Base-by-base conservation (phyloP, 2,113 vertebrate genomes). In the Emydura subglobosa region DNA sequence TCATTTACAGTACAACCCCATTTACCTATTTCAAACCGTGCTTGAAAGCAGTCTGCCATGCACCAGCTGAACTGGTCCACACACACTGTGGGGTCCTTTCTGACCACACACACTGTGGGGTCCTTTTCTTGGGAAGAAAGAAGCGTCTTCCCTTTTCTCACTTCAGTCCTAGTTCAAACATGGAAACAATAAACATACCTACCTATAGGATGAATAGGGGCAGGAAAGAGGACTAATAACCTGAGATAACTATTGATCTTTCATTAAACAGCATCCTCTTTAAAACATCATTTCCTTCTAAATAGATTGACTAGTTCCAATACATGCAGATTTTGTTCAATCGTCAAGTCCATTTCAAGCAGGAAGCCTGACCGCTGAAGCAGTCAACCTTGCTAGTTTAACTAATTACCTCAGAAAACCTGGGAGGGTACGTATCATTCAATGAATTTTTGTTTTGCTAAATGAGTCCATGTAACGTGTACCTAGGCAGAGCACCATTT, bases 291-390 rank as follows among this genome's bases (percentile, higher is more conserved):
- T 19, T 89, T 65, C 24, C 39, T 68, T 50, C 42, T 5, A 86
- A 82, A 49, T 24, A 34, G 72, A 57, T 7, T 19, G 86, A n/a
- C 16, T 54, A 13, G 53, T 88, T 79, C 74, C 79, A 81, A 6
- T 5, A 8, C 2, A 22, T 3, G 34, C 1, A 1, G 2, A 68
- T 21, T n/a, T 1, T 92, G 47, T 55, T 29, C 25, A 89, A 57
- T 25, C 86, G 53, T 53, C 72, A 57, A 57, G 29, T 3, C 44
- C 0, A 0, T 83, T 49, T 93, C 51, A 61, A 9, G 13, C 25
- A 61, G 57, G 88, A 10, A 27, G 12, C 50, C 79, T 74, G 39
- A 53, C 82, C 44, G 31, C 4, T 22, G 89, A 78, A 44, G 42
- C 22, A 55, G 17, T 72, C 44, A 79, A 24, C 31, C 25, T 11